Percentiles rank a stretch among this genome's conserved stretches.
Evolutionary conservation across 2,888 invertebrate genomes (phyloP).

Genomic region (Oegoconia quadripuncta): DNA sequence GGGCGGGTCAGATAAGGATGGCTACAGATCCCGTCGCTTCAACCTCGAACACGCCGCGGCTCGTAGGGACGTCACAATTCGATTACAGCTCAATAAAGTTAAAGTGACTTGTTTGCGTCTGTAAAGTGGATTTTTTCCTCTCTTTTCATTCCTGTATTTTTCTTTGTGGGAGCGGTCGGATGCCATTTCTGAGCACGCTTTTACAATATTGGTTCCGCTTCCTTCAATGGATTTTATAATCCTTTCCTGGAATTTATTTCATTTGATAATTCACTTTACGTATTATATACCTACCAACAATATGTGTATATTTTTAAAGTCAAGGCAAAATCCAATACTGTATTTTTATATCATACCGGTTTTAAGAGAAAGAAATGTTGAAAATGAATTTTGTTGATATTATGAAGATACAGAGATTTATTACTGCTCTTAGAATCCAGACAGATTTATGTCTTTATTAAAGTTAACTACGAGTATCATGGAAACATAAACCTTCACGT

Average conservation of each 20-base stretch:
- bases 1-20: conserved; percentile 75
- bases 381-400: no score
- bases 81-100: conserved; percentile 79
- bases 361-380: no score
- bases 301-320: no score
- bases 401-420: conserved; percentile 12
- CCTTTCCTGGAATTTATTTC: no score
- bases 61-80: conserved; percentile 77
- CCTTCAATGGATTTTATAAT: conserved; percentile 22
- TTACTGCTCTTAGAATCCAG: no score
- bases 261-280: no score
- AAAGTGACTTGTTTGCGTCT: conserved; percentile 79
- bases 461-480: no score
- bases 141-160: conserved; percentile 63
- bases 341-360: no score
- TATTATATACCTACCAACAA: no score
- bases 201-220: conserved; percentile 23
- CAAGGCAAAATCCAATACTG: no score
- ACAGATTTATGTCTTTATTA: conserved; percentile 8
- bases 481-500: no score
- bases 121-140: conserved; percentile 76
- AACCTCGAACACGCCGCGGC: conserved; percentile 50
- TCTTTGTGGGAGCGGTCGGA: conserved; percentile 23
- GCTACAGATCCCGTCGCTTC: conserved; percentile 65
- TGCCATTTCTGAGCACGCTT: conserved; percentile 20